Conservation (phyloP, 2,113 vertebrate species). For the Tor tambroides region DNA sequence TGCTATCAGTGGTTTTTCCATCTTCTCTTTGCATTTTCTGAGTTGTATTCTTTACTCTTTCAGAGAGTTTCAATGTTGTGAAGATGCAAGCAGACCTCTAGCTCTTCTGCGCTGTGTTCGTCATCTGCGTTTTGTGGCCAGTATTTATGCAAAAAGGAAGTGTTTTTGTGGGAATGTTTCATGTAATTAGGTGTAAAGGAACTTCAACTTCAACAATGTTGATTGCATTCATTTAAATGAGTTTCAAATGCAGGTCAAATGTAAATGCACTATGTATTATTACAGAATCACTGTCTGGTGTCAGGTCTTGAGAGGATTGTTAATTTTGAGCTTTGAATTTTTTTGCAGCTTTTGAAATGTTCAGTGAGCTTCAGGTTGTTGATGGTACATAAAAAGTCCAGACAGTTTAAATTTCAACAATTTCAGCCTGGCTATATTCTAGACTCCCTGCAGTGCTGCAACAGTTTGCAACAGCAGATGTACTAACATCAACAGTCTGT, state of each 20-base stretch:
- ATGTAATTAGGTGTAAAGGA: not conserved
- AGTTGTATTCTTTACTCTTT: not conserved
- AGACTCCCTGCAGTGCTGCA: not conserved
- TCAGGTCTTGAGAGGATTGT: not conserved
- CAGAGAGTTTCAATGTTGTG: not conserved
- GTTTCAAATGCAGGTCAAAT: not conserved
- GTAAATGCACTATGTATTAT: not conserved
- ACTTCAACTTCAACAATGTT: not conserved
- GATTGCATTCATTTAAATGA: not conserved
- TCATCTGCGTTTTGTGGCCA: not conserved
- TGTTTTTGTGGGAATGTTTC: not conserved
- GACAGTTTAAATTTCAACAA: not conserved
- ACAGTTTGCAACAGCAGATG: too few relatives aligned
- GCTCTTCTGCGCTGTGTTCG: not conserved
- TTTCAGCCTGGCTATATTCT: not conserved
- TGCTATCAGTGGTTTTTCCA: not conserved
- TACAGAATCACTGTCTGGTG: not conserved
- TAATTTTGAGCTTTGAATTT: not conserved
- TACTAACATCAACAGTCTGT: too few relatives aligned
- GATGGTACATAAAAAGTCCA: not conserved
- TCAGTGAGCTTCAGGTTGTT: not conserved
- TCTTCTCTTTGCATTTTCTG: not conserved
- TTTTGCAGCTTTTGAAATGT: not conserved
- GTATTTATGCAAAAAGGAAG: slow-evolving; percentile 7
- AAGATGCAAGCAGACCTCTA: not conserved